Percentiles rank a stretch among this genome's conserved stretches.
Conservation (phyloP, 2,888 invertebrate genomes). For the Lapara coniferarum region DNA sequence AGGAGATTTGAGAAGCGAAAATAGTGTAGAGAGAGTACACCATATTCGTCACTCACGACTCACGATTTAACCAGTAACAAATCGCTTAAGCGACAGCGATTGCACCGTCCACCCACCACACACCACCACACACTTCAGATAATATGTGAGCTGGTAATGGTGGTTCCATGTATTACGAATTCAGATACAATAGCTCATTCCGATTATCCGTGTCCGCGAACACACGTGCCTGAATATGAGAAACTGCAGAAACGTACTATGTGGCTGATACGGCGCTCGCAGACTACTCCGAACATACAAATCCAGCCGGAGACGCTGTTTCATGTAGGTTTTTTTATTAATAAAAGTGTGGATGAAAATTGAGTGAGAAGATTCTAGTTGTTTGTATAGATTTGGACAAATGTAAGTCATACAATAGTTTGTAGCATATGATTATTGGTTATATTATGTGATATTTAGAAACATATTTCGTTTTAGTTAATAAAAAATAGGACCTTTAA, state of each 20-base stretch:
- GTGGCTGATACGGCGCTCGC: conserved; percentile 66
- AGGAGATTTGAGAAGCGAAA: too few species aligned
- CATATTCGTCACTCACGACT: too few species aligned
- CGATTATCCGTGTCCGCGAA: not conserved
- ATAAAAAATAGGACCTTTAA: too few species aligned
- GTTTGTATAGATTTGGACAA: too few species aligned
- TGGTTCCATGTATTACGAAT: conserved; percentile 57
- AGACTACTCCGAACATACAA: conserved; percentile 58
- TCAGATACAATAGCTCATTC: conserved; percentile 39
- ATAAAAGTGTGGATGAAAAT: too few species aligned
- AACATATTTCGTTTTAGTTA: too few species aligned
- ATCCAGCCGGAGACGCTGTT: conserved; percentile 46
- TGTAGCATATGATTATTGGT: too few species aligned
- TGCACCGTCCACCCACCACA: conserved; percentile 7
- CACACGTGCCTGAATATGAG: conserved; percentile 6
- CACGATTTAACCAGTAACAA: too few species aligned
- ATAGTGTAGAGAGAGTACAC: too few species aligned
- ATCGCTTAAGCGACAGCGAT: not conserved
- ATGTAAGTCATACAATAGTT: too few species aligned
- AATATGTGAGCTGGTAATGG: conserved; percentile 56
- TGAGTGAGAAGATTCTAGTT: too few species aligned
- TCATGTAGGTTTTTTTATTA: conserved; percentile 48
- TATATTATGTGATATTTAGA: too few species aligned
- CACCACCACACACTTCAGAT: conserved; percentile 6
- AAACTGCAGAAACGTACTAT: conserved; percentile 43